Evolutionary conservation across 2,888 invertebrate species (phyloP), one percentile per base, ranked within the genome.

Genomic region (Drosophila macrospina): DNA sequence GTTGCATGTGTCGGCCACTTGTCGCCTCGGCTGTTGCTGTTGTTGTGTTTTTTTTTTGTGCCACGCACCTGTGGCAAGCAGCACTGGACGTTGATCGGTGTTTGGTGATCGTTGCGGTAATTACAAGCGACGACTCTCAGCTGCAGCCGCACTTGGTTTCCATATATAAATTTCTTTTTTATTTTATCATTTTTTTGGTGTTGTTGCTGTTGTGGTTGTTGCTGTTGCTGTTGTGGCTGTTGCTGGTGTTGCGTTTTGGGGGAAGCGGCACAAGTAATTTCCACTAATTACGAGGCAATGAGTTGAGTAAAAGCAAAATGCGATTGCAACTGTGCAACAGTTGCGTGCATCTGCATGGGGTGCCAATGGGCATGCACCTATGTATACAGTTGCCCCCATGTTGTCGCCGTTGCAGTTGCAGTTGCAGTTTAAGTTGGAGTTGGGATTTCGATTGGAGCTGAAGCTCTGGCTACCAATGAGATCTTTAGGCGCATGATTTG

Each of bases 231-330:
- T 47, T 63, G 54, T 37, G 28, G n/a, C 13, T 20, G 50, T 39
- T 39, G 50, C 34, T 48, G 24, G 36, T 62, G 36, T 16, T 64
- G 69, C 32, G 63, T 80, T 80, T 77, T 80, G 66, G 74, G 63
- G 71, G 62, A 75, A 79, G 69, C 67, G 69, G 74, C 77, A 76
- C 73, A 83, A 81, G 88, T 87, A 86, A 88, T 87, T 83, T 81
- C 81, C 76, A 87, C 87, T 87, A 87, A 87, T 87, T 87, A 86
- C 87, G 74, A 74, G 69, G 73, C 88, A 86, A 85, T 88, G 86
- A 87, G 85, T 81, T 77, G 78, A 56, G 80, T 69, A 88, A 88
- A 88, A 81, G 78, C 72, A 65, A 66, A 74, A 69, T 64, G 62
- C 63, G 52, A 59, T 62, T 69, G 63, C 54, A 54, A 60, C 41